A percentile compares a stretch with the other conserved stretches of the same genome.
phyloP scores from a whole-genome alignment of 2,888 invertebrate genomes.

The Poecilobothrus nobilitatus region DNA sequence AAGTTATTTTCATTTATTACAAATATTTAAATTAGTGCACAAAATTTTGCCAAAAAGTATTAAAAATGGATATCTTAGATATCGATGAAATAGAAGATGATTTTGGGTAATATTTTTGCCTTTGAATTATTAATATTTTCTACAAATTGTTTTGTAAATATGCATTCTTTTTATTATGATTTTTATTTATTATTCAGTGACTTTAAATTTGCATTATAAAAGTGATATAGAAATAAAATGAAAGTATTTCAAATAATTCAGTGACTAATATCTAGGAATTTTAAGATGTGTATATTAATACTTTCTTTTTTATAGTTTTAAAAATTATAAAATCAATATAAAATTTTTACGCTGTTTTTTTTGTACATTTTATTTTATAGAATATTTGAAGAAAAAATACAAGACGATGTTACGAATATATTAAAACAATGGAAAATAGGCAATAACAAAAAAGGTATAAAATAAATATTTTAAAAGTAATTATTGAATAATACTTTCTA shows the following conservation, averaged over 20 bases:
- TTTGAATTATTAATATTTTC: background rate
- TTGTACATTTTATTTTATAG: conserved; percentile 26
- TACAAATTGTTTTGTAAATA: no score
- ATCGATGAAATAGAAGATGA: conserved; percentile 36
- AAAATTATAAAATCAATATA: background rate
- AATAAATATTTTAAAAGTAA: background rate
- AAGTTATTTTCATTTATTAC: conserved; percentile 10
- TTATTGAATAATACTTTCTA: no score
- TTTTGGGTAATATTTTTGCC: background rate
- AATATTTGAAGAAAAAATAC: conserved; percentile 41
- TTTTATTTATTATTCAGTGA: no score
- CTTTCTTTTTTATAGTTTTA: no score
- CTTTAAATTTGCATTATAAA: no score
- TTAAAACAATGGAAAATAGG: conserved; percentile 41
- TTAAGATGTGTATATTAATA: no score
- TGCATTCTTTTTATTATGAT: no score
- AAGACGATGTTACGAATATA: conserved; percentile 43
- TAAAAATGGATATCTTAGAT: conserved; percentile 40
- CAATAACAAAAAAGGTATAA: conserved; percentile 4
- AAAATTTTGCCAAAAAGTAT: conserved; percentile 14
- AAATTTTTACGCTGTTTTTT: conserved; percentile 12
- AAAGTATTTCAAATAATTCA: no score
- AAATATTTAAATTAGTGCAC: conserved; percentile 17
- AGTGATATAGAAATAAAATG: no score
- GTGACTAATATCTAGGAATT: no score